Evolutionary conservation across 2,797 vertebrate species (phyloP).

Genomic region (Hirundo rustica): DNA sequence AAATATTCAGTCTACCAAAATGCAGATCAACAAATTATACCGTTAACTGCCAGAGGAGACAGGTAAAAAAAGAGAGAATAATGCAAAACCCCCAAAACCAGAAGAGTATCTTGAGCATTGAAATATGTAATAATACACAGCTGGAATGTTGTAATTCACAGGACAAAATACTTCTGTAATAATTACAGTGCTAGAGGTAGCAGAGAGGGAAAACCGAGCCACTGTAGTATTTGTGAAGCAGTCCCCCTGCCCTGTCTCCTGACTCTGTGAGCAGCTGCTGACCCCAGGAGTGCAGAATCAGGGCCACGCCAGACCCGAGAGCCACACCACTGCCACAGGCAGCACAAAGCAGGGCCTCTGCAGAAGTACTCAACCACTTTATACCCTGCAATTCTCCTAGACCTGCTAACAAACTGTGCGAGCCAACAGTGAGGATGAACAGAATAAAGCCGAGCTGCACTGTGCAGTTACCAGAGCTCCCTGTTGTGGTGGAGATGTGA

Average conservation of each 20-base stretch:
- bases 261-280: neutral
- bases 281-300: neutral
- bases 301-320: neutral
- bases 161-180: neutral
- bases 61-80: neutral
- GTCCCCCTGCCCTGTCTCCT: neutral
- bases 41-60: neutral
- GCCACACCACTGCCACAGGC: neutral
- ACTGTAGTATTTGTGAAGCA: neutral
- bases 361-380: neutral
- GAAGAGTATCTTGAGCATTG: neutral
- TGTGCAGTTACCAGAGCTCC: neutral
- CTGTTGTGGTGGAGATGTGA: neutral
- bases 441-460: neutral
- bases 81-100: rapidly evolving
- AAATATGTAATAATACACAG: neutral
- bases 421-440: neutral
- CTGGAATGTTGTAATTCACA: neutral
- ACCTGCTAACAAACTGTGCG: neutral
- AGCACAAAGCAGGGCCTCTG: neutral
- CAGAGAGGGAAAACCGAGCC: neutral
- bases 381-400: neutral
- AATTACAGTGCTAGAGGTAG: neutral
- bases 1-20: neutral
- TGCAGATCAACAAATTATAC: neutral